Base-by-base conservation (phyloP, 2,113 vertebrate genomes). In the Apeltes quadracus region DNA sequence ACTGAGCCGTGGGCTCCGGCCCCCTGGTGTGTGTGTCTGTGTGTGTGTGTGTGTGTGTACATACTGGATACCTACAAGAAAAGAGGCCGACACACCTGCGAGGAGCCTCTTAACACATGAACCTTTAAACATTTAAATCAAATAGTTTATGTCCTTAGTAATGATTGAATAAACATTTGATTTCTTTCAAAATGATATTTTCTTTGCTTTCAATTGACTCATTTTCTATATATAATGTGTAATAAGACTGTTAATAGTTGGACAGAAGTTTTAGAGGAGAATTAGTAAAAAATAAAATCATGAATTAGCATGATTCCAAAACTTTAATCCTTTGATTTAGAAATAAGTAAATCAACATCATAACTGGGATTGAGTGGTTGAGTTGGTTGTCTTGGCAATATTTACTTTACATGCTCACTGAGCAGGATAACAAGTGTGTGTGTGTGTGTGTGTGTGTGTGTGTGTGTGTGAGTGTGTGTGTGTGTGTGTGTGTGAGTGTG, bases 1-100 rank as follows among this genome's bases (percentile, higher is more conserved):
- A 86, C 80, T 44, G 67, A 86, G 56, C 85, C 89, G 81, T 70
- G 70, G 81, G 78, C 82, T 84, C 78, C 80, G 81, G 77, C 80
- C 82, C 84, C 72, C 70, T 22, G 12, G 62, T 51, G 55, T 39
- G 36, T 77, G 63, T 72, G 22, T 75, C 79, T 77, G 66, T 69
- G 70, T 76, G 59, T 79, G 54, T 76, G 72, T 76, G 72, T 68
- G 75, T 79, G 18, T 64, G 41, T 63, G 44, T 32, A 6, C 32
- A 36, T 36, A 22, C 32, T 11, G 10, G 43, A 69, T 23, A 16
- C 41, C 18, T 1, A 55, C 7, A 7, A 67, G 11, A 67, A 25
- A 41, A 20, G 16, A 23, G 55, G 1, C 23, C 12, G 16, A 44
- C 16, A 22, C n/a, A n/a, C n/a, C n/a, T n/a, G n/a, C n/a, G n/a